Percentiles rank a stretch among this genome's conserved stretches.
Conservation (phyloP, 2,113 vertebrate species). For the Phylloscopus trochiloides region DNA sequence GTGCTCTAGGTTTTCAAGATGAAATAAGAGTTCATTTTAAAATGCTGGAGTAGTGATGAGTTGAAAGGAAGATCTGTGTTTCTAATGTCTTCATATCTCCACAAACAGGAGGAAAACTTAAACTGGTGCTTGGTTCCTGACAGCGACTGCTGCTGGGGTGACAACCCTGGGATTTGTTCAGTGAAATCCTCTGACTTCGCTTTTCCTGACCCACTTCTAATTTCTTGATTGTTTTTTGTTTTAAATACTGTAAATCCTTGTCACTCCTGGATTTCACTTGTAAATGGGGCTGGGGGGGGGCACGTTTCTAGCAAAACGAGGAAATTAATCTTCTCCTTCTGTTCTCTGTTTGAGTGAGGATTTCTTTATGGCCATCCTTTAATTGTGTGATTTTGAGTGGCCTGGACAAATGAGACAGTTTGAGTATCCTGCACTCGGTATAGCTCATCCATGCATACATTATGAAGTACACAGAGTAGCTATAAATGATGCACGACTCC, state of each 20-base stretch:
- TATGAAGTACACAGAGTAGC: background rate
- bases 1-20: background rate
- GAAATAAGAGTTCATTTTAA: background rate
- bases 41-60: background rate
- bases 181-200: background rate
- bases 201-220: background rate
- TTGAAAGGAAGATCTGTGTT: background rate
- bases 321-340: background rate
- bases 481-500: background rate
- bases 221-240: background rate
- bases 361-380: background rate
- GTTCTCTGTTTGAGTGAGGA: background rate
- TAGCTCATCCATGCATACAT: background rate
- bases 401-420: background rate
- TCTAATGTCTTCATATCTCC: background rate
- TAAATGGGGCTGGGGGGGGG: background rate
- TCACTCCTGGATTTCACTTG: background rate
- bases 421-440: background rate
- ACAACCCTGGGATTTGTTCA: background rate
- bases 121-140: background rate
- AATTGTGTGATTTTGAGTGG: background rate
- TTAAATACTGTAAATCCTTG: background rate
- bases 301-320: background rate
- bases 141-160: rapidly evolving
- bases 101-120: background rate